Conservation (phyloP, 1,140 invertebrate genomes). For the Zeugodacus cucurbitae region DNA sequence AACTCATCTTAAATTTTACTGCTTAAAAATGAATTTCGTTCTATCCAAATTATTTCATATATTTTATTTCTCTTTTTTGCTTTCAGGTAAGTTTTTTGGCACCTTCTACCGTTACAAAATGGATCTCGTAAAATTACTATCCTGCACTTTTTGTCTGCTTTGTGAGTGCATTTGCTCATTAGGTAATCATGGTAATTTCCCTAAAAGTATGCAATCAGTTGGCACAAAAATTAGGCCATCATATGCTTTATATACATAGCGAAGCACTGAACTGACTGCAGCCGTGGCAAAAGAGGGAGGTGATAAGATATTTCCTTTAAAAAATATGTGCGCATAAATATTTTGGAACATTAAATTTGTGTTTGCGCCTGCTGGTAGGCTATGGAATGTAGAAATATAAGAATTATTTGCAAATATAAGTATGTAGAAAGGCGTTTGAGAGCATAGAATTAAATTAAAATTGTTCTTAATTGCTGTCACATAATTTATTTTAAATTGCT, state of each 20-base stretch:
- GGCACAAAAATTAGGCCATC: neutral
- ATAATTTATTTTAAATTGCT: neutral
- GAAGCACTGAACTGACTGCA: neutral
- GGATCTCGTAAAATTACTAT: neutral
- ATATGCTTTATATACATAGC: neutral
- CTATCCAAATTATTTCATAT: too few relatives aligned
- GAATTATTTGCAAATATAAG: neutral
- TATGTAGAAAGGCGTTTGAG: neutral
- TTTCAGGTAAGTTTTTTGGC: slow-evolving; percentile 34
- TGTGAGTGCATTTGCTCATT: neutral
- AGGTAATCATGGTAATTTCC: slow-evolving; percentile 34
- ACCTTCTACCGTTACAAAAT: neutral
- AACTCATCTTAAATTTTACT: too few relatives aligned
- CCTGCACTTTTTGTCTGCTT: neutral
- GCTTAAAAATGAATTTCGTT: too few relatives aligned
- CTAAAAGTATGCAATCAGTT: slow-evolving; percentile 37
- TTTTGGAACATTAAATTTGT: neutral
- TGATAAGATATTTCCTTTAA: neutral
- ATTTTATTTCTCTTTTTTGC: neutral
- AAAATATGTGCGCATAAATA: neutral
- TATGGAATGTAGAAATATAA: neutral
- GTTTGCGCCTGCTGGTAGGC: neutral
- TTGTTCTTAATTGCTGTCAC: neutral
- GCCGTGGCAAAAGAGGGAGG: neutral
- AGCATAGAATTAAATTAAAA: neutral